Percentiles rank a stretch among this genome's conserved stretches.
Evolutionary conservation across 2,888 invertebrate species (phyloP).

Genomic region (Erebia ligea): DNA sequence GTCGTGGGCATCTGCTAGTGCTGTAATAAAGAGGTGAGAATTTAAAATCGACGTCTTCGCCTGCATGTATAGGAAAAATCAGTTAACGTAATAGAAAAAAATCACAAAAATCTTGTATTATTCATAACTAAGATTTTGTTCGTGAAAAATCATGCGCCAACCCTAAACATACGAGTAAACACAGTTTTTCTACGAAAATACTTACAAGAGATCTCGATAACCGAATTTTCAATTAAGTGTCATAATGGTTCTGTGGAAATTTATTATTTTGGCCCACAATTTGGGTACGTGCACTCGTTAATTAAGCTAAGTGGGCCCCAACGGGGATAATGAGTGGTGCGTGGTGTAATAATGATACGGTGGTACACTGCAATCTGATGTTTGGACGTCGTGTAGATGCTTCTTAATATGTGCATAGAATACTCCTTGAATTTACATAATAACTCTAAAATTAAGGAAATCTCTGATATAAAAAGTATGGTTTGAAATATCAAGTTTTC

Average conservation of each 20-base stretch:
- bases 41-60: no score
- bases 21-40: no score
- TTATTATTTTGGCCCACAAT: slow-evolving; percentile 72
- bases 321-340: slow-evolving; percentile 44
- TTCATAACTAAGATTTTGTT: neutral
- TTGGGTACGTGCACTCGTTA: slow-evolving; percentile 63
- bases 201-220: slow-evolving; percentile 72
- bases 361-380: slow-evolving; percentile 20
- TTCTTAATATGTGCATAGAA: slow-evolving; percentile 5
- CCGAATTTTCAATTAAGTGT: slow-evolving; percentile 80
- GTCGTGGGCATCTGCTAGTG: no score
- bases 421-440: slow-evolving; percentile 1
- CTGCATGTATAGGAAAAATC: no score
- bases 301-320: slow-evolving; percentile 58
- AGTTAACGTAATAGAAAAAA: no score
- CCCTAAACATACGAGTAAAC: slow-evolving; percentile 54
- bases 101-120: no score
- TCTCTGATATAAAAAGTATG: no score
- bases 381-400: slow-evolving; percentile 2
- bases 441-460: neutral
- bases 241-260: slow-evolving; percentile 74
- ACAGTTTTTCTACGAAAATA: slow-evolving; percentile 72
- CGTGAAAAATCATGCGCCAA: slow-evolving; percentile 42
- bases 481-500: no score
- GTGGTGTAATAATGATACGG: slow-evolving; percentile 41